phyloP scores from a whole-genome alignment of 2,888 invertebrate genomes.

The Acleris laterana region DNA sequence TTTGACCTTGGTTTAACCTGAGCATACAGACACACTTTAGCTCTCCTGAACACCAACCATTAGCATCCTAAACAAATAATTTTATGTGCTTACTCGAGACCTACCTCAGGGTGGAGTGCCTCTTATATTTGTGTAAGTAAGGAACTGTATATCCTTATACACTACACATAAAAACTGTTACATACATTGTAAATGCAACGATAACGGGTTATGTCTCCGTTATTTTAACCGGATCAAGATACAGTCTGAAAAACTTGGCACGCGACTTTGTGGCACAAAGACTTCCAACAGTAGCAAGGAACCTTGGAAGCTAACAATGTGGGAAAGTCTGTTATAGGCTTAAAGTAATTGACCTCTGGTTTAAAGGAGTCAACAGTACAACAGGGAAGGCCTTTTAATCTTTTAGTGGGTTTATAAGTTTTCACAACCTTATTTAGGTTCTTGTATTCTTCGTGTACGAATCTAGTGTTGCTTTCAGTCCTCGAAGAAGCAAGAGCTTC shows the following conservation, averaged over 20 bases:
- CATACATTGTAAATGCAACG: neutral
- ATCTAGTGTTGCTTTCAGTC: no score
- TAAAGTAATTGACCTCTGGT: neutral
- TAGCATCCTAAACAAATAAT: slow-evolving; percentile 17
- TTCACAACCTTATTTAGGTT: no score
- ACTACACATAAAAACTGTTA: neutral
- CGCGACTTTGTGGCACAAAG: slow-evolving; percentile 19
- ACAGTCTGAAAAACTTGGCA: slow-evolving; percentile 27
- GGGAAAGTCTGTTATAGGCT: neutral
- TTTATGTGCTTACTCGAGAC: neutral
- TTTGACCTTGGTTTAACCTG: slow-evolving; percentile 1
- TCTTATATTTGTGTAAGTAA: no score
- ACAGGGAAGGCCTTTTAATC: no score
- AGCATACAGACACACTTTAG: neutral
- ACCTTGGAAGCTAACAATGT: slow-evolving; percentile 21
- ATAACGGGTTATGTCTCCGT: neutral
- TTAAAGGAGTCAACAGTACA: no score
- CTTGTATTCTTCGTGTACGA: no score
- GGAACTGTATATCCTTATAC: no score
- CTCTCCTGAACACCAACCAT: slow-evolving; percentile 2
- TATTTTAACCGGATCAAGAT: slow-evolving; percentile 26
- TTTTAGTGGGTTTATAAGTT: no score
- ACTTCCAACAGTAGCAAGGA: slow-evolving; percentile 9
- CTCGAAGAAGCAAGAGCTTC: no score
- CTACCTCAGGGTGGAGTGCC: neutral